Evolutionary conservation across 2,797 vertebrate genomes (phyloP).

Genomic region (Percopsis omiscomaycus): DNA sequence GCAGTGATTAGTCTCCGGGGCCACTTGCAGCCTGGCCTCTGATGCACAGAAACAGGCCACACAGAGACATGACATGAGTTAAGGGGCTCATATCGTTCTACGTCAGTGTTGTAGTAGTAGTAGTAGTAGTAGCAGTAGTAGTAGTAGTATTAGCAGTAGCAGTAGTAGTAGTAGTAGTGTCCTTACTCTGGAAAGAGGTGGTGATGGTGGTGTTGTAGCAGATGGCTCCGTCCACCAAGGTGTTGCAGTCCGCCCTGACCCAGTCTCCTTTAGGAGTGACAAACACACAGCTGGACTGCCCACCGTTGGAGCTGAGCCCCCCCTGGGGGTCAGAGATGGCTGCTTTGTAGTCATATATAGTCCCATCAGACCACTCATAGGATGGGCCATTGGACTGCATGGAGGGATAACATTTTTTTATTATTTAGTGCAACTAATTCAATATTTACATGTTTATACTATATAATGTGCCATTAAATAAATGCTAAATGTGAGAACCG

Average conservation of each 20-base stretch:
- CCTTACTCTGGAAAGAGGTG: constrained; percentile 66
- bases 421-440: no score
- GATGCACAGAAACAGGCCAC: constrained; percentile 10
- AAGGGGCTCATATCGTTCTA: no score
- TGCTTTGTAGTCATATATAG: constrained; percentile 69
- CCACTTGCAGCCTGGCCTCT: constrained; percentile 62
- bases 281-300: constrained; percentile 78
- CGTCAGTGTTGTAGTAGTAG: no score
- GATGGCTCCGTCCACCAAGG: constrained; percentile 83
- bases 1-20: constrained; percentile 64
- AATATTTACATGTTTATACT: no score
- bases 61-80: not conserved
- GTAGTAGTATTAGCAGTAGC: not conserved
- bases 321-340: constrained; percentile 53
- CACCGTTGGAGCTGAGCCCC: constrained; percentile 24
- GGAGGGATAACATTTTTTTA: not conserved
- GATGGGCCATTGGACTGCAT: constrained; percentile 72
- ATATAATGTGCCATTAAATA: no score
- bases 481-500: not conserved
- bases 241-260: constrained; percentile 76
- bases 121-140: no score
- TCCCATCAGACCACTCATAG: constrained; percentile 95
- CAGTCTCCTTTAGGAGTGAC: constrained; percentile 82
- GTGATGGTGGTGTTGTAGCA: constrained; percentile 80
- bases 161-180: not conserved